A percentile compares a stretch with the other conserved stretches of the same genome.
Evolutionary conservation across 1,140 invertebrate genomes (phyloP).

Genomic region (Hylaeus volcanicus): DNA sequence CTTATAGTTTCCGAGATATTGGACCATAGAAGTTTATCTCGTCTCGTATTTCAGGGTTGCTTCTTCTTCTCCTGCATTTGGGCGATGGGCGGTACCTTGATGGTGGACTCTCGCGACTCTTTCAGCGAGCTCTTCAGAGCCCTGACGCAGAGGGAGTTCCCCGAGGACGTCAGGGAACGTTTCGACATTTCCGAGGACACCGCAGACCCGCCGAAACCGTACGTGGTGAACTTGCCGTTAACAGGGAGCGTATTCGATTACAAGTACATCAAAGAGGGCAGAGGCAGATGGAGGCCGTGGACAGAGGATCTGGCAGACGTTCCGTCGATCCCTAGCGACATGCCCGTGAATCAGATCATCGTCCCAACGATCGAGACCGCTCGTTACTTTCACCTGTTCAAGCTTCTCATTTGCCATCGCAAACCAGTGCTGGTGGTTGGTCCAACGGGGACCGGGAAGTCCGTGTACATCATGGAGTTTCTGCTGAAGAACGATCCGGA

Average conservation of each 20-base stretch:
- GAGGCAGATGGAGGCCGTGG: constrained; percentile 94
- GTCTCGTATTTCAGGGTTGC: constrained; percentile 84
- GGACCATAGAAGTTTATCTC: no score
- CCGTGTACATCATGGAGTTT: constrained; percentile 92
- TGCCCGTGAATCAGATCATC: constrained; percentile 96
- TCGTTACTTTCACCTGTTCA: constrained; percentile 89
- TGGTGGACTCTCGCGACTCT: constrained; percentile 87
- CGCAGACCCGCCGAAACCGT: constrained; percentile 84
- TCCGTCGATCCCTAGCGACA: constrained; percentile 92
- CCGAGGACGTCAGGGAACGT: constrained; percentile 81
- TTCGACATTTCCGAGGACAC: constrained; percentile 82
- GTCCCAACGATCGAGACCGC: constrained; percentile 95
- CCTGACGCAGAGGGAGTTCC: constrained; percentile 87
- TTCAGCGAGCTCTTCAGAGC: constrained; percentile 91
- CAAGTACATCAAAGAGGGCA: constrained; percentile 93
- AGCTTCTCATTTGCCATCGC: constrained; percentile 88
- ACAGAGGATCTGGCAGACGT: constrained; percentile 88
- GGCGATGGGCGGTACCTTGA: constrained; percentile 92
- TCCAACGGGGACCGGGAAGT: constrained; percentile 96
- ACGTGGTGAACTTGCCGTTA: constrained; percentile 88
- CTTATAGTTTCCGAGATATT: no score
- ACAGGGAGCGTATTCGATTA: constrained; percentile 93
- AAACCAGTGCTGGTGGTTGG: constrained; percentile 94
- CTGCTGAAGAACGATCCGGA: constrained; percentile 90
- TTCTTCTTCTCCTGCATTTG: constrained; percentile 97